Evolutionary conservation across 2,797 vertebrate genomes (phyloP), one percentile per base, ranked within the genome.

Genomic region (Diplodus puntazzo): DNA sequence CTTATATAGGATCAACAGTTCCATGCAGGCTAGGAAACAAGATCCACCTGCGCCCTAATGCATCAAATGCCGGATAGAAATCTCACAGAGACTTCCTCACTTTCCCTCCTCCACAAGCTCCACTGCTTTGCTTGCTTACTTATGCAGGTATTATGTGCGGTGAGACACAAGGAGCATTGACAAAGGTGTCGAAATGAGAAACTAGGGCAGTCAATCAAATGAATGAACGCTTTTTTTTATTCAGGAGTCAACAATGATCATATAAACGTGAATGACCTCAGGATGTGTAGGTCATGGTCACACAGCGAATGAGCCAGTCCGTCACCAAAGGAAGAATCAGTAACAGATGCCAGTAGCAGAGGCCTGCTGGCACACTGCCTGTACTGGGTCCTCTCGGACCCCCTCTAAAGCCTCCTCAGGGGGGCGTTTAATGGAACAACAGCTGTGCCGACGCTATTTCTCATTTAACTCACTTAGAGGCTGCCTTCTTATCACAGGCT

Each of bases 401-500:
- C 58, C 80, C 77, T 83, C 77, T 69, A 73, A 90, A 86, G 76
- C 77, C 80, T 88, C 91, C 90, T 88, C 45, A 7, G 90, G 90
- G 90, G 91, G 89, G 81, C 27, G 49, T 87, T 89, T 92, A 93
- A 90, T 93, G 89, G 89, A 94, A 92, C 92, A 89, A 93, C 92
- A 94, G 94, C 94, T 94, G 93, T 89, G 93, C 89, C 50, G 63
- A 88, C 30, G 89, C 86, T 88, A 91, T 93, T 94, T 91, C 87
- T 93, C 92, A 95, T 95, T 92, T 92, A 92, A 89, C 87, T 92
- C 90, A 94, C 90, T 94, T 93, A 94, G 82, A 89, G 80, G 42
- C 74, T 74, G 84, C 81, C 90, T 89, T 92, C 92, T 94, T 92
- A 93, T 92, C 90, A 89, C 72, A 76, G 69, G 60, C 93, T 80